phyloP scores from a whole-genome alignment of 2,113 vertebrate species.

The Henicopernis longicauda region DNA sequence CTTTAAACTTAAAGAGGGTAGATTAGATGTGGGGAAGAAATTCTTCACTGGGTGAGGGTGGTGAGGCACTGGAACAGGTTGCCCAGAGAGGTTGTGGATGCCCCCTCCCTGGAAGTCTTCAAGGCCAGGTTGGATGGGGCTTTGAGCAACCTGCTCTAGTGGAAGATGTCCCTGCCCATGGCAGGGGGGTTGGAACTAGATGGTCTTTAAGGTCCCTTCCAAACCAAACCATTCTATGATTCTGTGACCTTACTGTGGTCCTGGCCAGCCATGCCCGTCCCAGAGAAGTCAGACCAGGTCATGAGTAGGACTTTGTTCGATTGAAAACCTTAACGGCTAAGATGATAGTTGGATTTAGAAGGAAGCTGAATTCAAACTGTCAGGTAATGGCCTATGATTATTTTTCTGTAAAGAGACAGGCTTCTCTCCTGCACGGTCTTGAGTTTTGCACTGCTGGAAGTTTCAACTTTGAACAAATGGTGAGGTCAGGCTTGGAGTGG shows the following conservation, averaged over 20 bases:
- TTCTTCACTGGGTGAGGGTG: too few relatives aligned
- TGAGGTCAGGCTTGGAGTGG: neutral
- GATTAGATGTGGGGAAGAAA: too few relatives aligned
- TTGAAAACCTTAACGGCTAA: neutral
- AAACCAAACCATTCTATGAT: too few relatives aligned
- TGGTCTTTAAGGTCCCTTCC: too few relatives aligned
- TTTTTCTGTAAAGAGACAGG: neutral
- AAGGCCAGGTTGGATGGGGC: too few relatives aligned
- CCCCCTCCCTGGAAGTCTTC: too few relatives aligned
- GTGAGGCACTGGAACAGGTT: too few relatives aligned
- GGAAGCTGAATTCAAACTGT: neutral
- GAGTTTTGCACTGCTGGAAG: neutral
- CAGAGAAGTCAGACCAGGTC: neutral
- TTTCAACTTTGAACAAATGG: neutral
- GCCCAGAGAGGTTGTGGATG: too few relatives aligned
- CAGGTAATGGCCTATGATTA: neutral
- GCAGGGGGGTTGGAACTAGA: too few relatives aligned
- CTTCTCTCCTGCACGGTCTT: neutral
- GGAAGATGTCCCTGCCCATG: too few relatives aligned
- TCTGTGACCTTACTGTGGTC: neutral
- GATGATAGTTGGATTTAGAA: neutral
- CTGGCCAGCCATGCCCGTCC: neutral
- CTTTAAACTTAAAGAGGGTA: too few relatives aligned
- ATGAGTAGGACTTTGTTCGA: neutral
- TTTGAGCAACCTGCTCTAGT: too few relatives aligned